These are phyloP conservation scores for Pycnomerus fuliginosus DNA, from an alignment of 2,888 invertebrate genomes.

Conservation along the genomic window DNA sequence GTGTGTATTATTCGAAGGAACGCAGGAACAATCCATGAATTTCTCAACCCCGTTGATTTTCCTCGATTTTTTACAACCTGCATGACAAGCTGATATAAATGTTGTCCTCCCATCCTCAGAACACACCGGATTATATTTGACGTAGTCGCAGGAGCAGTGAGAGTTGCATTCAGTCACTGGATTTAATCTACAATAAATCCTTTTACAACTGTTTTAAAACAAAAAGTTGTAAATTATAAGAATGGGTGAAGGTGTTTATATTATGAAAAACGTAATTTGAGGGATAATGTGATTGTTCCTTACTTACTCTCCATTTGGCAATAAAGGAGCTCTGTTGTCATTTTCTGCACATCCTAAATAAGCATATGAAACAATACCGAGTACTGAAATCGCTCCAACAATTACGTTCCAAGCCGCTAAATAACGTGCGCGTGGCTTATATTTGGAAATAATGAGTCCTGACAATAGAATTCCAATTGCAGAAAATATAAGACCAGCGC, in stretches of 20 bases:
- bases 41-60: slow-evolving; percentile 54
- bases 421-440: slow-evolving; percentile 65
- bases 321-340: slow-evolving; percentile 55
- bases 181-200: slow-evolving; percentile 45
- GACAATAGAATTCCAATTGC: slow-evolving; percentile 68
- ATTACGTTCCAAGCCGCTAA: slow-evolving; percentile 71
- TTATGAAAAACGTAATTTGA: background rate
- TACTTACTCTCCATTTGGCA: slow-evolving; percentile 49
- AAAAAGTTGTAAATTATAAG: no score
- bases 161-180: slow-evolving; percentile 60
- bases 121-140: slow-evolving; percentile 74
- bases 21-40: slow-evolving; percentile 56
- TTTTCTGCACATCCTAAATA: slow-evolving; percentile 67
- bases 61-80: slow-evolving; percentile 63
- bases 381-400: slow-evolving; percentile 62
- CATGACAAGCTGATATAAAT: slow-evolving; percentile 79
- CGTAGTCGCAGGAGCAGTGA: slow-evolving; percentile 68
- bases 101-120: slow-evolving; percentile 61
- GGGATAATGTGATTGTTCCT: background rate
- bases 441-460: slow-evolving; percentile 65
- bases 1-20: slow-evolving; percentile 34
- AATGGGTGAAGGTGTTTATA: no score
- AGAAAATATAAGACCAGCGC: slow-evolving; percentile 68
- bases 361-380: slow-evolving; percentile 65
- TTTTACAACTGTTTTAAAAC: slow-evolving; percentile 2